phyloP scores from a whole-genome alignment of 2,113 vertebrate genomes.

The Fulmarus glacialis region DNA sequence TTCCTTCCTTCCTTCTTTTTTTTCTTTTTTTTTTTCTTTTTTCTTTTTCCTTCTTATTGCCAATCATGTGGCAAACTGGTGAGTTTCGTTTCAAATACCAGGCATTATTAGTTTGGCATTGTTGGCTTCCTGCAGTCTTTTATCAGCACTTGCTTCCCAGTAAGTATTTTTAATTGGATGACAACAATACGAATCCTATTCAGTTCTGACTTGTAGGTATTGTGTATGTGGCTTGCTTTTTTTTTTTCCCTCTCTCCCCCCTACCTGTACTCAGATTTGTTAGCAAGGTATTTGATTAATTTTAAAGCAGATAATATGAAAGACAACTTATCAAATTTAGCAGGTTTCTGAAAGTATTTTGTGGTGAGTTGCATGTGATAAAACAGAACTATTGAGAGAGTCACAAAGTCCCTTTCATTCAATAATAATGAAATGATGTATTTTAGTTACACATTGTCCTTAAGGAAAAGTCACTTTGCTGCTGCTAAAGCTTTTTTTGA shows the following conservation, averaged over 20 bases:
- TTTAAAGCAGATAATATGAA: not conserved
- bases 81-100: not conserved
- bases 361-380: not conserved
- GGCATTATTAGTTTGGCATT: not conserved
- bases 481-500: not conserved
- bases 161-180: not conserved
- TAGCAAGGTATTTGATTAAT: not conserved
- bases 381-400: not conserved
- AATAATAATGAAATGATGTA: not conserved
- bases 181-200: not conserved
- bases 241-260: not conserved
- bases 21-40: not conserved
- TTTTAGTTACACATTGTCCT: not conserved
- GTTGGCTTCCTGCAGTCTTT: not conserved
- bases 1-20: too few species aligned
- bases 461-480: not conserved
- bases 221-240: not conserved
- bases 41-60: not conserved
- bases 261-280: not conserved
- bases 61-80: not conserved
- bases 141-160: not conserved
- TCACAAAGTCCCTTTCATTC: slow-evolving; percentile 1
- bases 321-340: not conserved
- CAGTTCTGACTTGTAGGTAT: not conserved
- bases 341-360: not conserved